Evolutionary conservation across 1,140 invertebrate species (phyloP), one percentile per base, ranked within the genome.

Genomic region (Himalopsyche phryganea): DNA sequence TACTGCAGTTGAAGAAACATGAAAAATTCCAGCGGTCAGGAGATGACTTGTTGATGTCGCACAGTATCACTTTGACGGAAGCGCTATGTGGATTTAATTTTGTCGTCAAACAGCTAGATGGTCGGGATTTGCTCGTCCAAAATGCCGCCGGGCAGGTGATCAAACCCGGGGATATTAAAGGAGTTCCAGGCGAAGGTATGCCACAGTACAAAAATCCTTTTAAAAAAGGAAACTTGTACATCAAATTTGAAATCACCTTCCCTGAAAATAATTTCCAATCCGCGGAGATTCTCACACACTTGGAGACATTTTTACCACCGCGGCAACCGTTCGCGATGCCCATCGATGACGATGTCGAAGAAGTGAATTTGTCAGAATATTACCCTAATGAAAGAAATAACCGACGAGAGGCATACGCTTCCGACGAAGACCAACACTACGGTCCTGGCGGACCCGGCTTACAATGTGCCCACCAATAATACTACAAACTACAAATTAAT

Each of bases 81-180:
- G 89, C 94, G 5, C 73, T 98, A 0, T 97, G 94, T 80, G 94
- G 95, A 1, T 94, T 95, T 71, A 77, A 79, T 41, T 82, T 95
- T 68, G 81, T 90, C 55, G 78, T 96, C 1, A 81, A 85, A 65
- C 94, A 96, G 72, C 79, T 96, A 45, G 93, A 96, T 77, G 89
- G 89, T 1, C 77, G 91, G 28, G 83, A 85, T 59, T 72, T 96
- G 23, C 74, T 92, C 33, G 78, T 96, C 19, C 83, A 77, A 69
- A 84, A 85, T 61, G 71, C 83, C 38, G 80, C 88, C 20, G 92
- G 91, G 38, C 78, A 87, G 57, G 82, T 92, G 6, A 83, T 92
- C 52, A 84, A 85, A 65, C 87, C 88, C 58, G 91, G 91, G 63
- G 87, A 88, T 60, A 70, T 91, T 1, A 94, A 92, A 73, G 84